These are phyloP conservation scores for Rhinolophus ferrumequinum DNA, from an alignment of 2,113 vertebrate species.

Conservation along the genomic window DNA sequence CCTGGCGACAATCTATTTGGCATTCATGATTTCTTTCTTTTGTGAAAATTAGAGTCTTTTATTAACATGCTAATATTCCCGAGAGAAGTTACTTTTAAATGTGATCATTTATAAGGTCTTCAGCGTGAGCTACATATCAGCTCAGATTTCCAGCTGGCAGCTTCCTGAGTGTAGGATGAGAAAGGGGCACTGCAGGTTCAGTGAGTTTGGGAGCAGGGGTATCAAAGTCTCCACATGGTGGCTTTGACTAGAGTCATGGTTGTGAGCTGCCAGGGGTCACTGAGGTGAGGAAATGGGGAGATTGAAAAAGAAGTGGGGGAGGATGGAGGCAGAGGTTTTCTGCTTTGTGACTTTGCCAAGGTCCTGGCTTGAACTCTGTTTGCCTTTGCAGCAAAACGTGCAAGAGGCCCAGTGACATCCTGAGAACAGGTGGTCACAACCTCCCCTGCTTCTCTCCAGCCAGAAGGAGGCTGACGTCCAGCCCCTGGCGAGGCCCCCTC, in stretches of 20 bases:
- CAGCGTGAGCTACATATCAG: not conserved
- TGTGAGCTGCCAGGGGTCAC: not conserved
- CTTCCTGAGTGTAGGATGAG: not conserved
- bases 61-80: not conserved
- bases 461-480: slow-evolving; percentile 55
- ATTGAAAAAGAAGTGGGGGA: not conserved
- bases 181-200: not conserved
- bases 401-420: slow-evolving; percentile 23
- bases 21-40: not conserved
- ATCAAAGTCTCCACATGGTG: not conserved
- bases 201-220: not conserved
- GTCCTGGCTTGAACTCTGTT: not conserved
- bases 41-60: not conserved
- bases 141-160: not conserved
- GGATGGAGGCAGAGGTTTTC: not conserved
- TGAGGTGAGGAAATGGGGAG: not conserved
- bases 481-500: not conserved
- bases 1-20: not conserved
- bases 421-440: slow-evolving; percentile 66
- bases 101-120: not conserved
- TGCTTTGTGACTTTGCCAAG: not conserved
- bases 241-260: not conserved
- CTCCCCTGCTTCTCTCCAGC: slow-evolving; percentile 25
- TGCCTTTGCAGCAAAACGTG: slow-evolving; percentile 33
- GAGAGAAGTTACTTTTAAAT: not conserved